Percentiles rank a stretch among this genome's conserved stretches.
These are phyloP conservation scores for Aurelia aurita complex sp. Pacific DNA, from an alignment of 30 jellyfish, hydroid and myxozoan genomes.

Conservation along the genomic window DNA sequence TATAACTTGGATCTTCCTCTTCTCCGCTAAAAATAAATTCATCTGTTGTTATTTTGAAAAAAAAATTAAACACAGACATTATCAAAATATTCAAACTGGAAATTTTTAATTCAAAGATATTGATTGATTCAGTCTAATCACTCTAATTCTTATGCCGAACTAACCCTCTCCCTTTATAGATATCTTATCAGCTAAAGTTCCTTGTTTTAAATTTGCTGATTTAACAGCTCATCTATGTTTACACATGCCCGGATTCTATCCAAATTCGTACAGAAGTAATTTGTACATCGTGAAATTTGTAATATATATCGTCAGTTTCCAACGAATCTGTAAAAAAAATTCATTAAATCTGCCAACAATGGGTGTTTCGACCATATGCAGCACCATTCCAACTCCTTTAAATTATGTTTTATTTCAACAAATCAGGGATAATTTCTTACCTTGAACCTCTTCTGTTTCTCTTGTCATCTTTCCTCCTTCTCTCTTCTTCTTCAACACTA, in stretches of 20 bases:
- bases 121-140: too few relatives aligned
- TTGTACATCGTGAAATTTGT: neutral
- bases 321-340: neutral
- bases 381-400: too few relatives aligned
- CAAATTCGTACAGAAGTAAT: neutral
- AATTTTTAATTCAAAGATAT: too few relatives aligned
- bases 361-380: too few relatives aligned
- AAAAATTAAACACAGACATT: too few relatives aligned
- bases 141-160: too few relatives aligned
- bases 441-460: neutral
- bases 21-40: slow-evolving; percentile 5
- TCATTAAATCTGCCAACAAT: neutral
- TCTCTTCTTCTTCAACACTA: slow-evolving; percentile 36
- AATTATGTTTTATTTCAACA: too few relatives aligned
- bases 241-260: too few relatives aligned
- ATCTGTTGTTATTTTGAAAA: neutral
- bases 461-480: neutral
- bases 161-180: too few relatives aligned
- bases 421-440: neutral
- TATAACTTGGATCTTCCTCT: slow-evolving; percentile 27
- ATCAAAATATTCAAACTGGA: neutral
- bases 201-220: too few relatives aligned
- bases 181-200: too few relatives aligned
- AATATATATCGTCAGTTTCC: neutral
- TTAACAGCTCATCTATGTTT: too few relatives aligned